A percentile compares a stretch with the other conserved stretches of the same genome.
These are phyloP conservation scores for Acleris holmiana DNA, from an alignment of 2,888 invertebrate species.

Conservation along the genomic window DNA sequence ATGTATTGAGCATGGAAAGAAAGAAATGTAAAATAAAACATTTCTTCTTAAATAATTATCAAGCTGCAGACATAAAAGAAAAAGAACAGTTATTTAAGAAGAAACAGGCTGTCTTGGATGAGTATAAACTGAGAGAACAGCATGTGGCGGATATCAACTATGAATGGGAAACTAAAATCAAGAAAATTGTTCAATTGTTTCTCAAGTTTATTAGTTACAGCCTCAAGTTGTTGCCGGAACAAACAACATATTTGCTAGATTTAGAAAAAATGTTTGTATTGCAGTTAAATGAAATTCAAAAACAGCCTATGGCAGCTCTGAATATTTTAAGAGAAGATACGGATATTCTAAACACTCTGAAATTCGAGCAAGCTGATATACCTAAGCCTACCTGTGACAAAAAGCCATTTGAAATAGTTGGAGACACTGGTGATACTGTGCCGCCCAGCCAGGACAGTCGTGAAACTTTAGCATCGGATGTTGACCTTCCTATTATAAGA, in stretches of 20 bases:
- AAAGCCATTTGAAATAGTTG: slow-evolving; percentile 66
- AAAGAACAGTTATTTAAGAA: slow-evolving; percentile 61
- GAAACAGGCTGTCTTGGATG: slow-evolving; percentile 53
- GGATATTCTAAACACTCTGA: slow-evolving; percentile 51
- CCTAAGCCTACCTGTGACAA: slow-evolving; percentile 51
- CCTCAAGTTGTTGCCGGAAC: slow-evolving; percentile 73
- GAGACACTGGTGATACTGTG: slow-evolving; percentile 58
- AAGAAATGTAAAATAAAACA: slow-evolving; percentile 74
- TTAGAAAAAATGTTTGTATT: slow-evolving; percentile 73
- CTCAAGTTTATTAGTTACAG: slow-evolving; percentile 74
- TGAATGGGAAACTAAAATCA: slow-evolving; percentile 70
- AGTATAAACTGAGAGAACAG: slow-evolving; percentile 54
- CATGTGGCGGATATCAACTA: slow-evolving; percentile 60
- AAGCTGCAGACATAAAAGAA: slow-evolving; percentile 58
- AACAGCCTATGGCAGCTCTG: slow-evolving; percentile 49
- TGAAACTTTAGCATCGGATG: slow-evolving; percentile 65
- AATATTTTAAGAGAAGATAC: slow-evolving; percentile 61
- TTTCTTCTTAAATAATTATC: slow-evolving; percentile 64
- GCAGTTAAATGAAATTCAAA: slow-evolving; percentile 73
- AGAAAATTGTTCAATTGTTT: slow-evolving; percentile 69
- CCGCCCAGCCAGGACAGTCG: slow-evolving; percentile 63
- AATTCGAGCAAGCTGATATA: slow-evolving; percentile 51
- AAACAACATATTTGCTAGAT: slow-evolving; percentile 70
- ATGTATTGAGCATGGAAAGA: slow-evolving; percentile 71
- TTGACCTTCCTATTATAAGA: slow-evolving; percentile 64